Evolutionary conservation across 92 coral and sea anemone genomes (phyloP), one percentile per base, ranked within the genome.

Genomic region (Umimayanthus chanpuru): DNA sequence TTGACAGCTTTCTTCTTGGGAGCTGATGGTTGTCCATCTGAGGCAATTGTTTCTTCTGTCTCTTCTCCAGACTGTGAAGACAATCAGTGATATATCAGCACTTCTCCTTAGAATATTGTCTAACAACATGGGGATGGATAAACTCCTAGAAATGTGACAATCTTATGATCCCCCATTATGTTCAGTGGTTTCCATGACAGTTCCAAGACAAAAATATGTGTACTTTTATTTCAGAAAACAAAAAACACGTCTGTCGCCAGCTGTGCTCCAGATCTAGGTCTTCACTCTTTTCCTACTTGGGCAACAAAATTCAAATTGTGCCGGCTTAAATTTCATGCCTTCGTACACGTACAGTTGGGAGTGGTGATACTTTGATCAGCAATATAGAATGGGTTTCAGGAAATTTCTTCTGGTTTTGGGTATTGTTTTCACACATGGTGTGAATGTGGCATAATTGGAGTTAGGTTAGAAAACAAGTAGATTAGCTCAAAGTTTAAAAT

Each of bases 1-100:
- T 92, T 92, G 67, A 61, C 67, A 15, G 88, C 91, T 81, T 86
- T 89, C 85, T 92, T 92, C 38, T 78, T 87, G 61, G 73, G 29
- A 56, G 77, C 47, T 6, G 80, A 12, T 4, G 81, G 85, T 76
- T 80, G 58, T 65, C 81, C 88, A n/a, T 81, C 91, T 38, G 70
- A 78, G 25, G 50, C 81, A 74, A 88, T 80, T 4, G 81, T 88
- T 26, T 66, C 89, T 44, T 92, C 94, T 73, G 88, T 70, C 47
- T 92, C 94, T 80, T 92, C 94, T 30, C 79, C 91, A 2, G 90
- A 86, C 94, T 92, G 39, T 15, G 72, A 88, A 38, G 70, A n/a
- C 4, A 82, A 66, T 15, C 36, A 38, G 68, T 61, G 18, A 53
- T 53, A 53, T 0, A 61, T 2, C 8, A 61, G 68, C 26, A 4